Evolutionary conservation across 2,797 vertebrate species (phyloP).

Genomic region (Argya squamiceps): DNA sequence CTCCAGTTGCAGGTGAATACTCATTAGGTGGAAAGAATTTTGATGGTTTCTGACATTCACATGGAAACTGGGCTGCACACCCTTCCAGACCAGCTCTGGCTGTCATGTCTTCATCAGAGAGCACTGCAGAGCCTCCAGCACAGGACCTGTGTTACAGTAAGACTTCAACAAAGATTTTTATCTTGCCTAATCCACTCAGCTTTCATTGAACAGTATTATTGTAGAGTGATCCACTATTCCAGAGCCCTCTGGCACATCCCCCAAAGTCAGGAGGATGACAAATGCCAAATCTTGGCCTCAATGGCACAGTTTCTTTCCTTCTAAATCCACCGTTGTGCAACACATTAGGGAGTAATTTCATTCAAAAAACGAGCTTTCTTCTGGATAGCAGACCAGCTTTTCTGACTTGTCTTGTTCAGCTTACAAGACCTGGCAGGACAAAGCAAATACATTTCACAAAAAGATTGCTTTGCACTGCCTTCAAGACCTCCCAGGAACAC

Average conservation of each 20-base stretch:
- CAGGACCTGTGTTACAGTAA: not conserved
- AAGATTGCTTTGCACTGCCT: not conserved
- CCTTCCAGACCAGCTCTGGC: not conserved
- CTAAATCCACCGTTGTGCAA: not conserved
- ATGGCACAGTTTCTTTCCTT: not conserved
- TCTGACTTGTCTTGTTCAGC: not conserved
- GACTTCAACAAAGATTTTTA: not conserved
- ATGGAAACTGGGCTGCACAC: not conserved
- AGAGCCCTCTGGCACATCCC: not conserved
- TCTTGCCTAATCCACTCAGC: conserved; percentile 28
- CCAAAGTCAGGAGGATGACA: not conserved
- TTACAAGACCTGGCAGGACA: not conserved
- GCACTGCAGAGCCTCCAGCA: not conserved
- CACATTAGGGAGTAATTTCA: not conserved
- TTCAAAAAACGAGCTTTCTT: not conserved
- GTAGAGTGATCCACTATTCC: not conserved
- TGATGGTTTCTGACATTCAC: conserved; percentile 5
- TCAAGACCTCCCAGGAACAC: conserved; percentile 12
- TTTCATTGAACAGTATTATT: not conserved
- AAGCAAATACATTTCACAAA: not conserved
- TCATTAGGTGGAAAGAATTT: conserved; percentile 1
- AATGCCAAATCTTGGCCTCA: not conserved
- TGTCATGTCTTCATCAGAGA: not conserved
- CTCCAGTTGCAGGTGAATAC: conserved; percentile 4
- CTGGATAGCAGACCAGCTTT: not conserved